These are phyloP conservation scores for Aulostomus chinensis DNA, from an alignment of 2,797 vertebrate species.

Conservation along the genomic window DNA sequence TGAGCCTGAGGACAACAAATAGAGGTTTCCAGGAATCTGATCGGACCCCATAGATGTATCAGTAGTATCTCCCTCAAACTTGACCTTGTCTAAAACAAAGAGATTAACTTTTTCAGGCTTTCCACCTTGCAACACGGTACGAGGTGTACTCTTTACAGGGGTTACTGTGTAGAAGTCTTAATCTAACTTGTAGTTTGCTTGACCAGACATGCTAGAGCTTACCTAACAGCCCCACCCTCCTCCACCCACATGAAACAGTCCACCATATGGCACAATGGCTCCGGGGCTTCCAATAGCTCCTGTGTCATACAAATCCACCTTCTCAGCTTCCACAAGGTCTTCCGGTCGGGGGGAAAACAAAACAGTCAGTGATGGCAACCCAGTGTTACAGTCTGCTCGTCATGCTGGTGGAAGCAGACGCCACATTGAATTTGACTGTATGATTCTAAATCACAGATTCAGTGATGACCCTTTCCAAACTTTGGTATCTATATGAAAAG, in stretches of 20 bases:
- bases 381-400: conserved; percentile 14
- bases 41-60: too few species aligned
- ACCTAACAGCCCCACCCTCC: conserved; percentile 29
- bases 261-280: conserved; percentile 79
- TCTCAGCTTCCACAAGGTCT: conserved; percentile 58
- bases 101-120: conserved; percentile 31
- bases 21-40: background rate
- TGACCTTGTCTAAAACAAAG: too few species aligned
- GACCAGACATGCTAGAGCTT: conserved; percentile 60
- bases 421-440: conserved; percentile 2
- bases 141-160: background rate
- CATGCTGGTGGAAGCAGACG: conserved; percentile 8
- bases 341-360: conserved; percentile 40
- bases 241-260: conserved; percentile 65
- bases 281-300: conserved; percentile 64
- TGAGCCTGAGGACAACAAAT: conserved; percentile 7
- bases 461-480: conserved; percentile 45
- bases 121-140: conserved; percentile 11
- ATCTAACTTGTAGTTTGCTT: conserved; percentile 54
- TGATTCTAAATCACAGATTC: background rate
- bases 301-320: conserved; percentile 69
- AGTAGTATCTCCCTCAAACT: too few species aligned
- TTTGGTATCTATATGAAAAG: conserved; percentile 71
- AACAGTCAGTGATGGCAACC: conserved; percentile 5
- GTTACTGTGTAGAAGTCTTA: conserved; percentile 26